A percentile compares a stretch with the other conserved stretches of the same genome.
Evolutionary conservation across 1,140 invertebrate species (phyloP).

Genomic region (Hesperophylax magnus): DNA sequence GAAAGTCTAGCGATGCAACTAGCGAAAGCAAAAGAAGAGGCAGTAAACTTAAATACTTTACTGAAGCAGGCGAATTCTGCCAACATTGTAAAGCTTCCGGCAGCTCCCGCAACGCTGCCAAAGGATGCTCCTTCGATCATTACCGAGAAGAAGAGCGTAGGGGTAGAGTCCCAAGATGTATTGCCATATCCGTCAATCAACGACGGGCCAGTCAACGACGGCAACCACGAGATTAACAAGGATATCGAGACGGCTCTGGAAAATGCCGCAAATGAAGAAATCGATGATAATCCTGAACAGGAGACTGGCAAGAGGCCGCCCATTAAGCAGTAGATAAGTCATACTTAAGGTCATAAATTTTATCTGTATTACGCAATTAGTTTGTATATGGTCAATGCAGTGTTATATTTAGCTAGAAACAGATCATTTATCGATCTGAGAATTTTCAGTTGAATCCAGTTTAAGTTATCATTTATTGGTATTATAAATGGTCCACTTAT

Average conservation of each 20-base stretch:
- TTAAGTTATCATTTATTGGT: too few species aligned
- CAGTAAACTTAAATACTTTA: conserved; percentile 38
- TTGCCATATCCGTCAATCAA: conserved; percentile 23
- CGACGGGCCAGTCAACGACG: conserved; percentile 46
- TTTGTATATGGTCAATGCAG: too few species aligned
- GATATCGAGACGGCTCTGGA: conserved; percentile 38
- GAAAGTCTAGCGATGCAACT: conserved; percentile 61
- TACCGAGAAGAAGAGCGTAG: neutral
- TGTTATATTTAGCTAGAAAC: too few species aligned
- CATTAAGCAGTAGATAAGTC: neutral
- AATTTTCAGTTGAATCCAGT: too few species aligned
- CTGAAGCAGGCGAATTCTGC: conserved; percentile 11
- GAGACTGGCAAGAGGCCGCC: conserved; percentile 25
- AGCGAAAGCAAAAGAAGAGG: conserved; percentile 59
- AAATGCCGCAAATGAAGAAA: conserved; percentile 50
- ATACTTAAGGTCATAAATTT: too few species aligned
- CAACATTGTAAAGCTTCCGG: neutral
- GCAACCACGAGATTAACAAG: conserved; percentile 47
- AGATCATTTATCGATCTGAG: too few species aligned
- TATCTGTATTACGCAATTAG: too few species aligned
- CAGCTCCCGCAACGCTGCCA: neutral
- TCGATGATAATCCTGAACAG: conserved; percentile 43
- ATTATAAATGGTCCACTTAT: too few species aligned
- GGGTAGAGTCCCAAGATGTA: conserved; percentile 17
- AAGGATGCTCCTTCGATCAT: conserved; percentile 8